A percentile compares a stretch with the other conserved stretches of the same genome.
Conservation (phyloP, 2,888 invertebrate genomes). For the Arctia plantaginis region DNA sequence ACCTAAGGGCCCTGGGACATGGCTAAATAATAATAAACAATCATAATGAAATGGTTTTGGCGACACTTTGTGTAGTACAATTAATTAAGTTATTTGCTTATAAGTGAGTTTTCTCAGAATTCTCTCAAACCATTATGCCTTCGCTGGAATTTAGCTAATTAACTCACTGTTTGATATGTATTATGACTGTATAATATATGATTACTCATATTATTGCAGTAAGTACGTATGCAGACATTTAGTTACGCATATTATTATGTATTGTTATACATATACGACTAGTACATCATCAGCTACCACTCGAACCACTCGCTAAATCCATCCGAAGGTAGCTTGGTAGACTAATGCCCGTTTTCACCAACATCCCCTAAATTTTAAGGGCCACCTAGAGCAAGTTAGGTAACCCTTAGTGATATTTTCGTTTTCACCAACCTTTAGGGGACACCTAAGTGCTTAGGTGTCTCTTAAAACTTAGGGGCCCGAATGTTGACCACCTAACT, state of each 20-base stretch:
- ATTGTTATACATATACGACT: not conserved
- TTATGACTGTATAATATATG: not conserved
- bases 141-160: not conserved
- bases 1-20: not conserved
- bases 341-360: not conserved
- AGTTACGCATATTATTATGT: not conserved
- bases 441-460: too few species aligned
- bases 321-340: not conserved
- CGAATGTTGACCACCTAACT: too few species aligned
- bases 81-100: not conserved
- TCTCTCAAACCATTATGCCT: not conserved
- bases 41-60: too few species aligned
- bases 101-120: not conserved
- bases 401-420: too few species aligned
- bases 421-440: too few species aligned
- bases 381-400: too few species aligned
- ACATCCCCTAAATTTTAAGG: too few species aligned
- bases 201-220: constrained; percentile 1
- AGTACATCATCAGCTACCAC: not conserved
- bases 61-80: not conserved
- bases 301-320: too few species aligned
- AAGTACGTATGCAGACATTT: not conserved
- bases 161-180: not conserved
- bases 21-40: not conserved
- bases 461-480: too few species aligned